These are phyloP conservation scores for Odontamblyopus rebecca DNA, from an alignment of 2,797 vertebrate species.

Conservation along the genomic window DNA sequence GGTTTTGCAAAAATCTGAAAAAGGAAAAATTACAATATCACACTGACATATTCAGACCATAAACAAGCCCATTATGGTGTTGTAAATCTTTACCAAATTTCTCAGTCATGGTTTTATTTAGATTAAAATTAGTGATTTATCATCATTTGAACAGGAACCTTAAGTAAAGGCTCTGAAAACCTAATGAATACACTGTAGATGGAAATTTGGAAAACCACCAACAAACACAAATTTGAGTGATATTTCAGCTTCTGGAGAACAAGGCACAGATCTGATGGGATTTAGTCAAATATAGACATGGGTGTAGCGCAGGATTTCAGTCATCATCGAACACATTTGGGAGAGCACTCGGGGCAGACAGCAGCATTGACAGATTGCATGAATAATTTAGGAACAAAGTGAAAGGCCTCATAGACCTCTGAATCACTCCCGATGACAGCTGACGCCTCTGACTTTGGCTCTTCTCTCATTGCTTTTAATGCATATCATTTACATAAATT, in stretches of 20 bases:
- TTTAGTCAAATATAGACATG: constrained; percentile 54
- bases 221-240: background rate
- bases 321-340: constrained; percentile 63
- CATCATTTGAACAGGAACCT: background rate
- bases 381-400: constrained; percentile 78
- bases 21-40: too few species aligned
- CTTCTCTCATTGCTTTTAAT: constrained; percentile 70
- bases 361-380: constrained; percentile 77
- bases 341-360: constrained; percentile 64
- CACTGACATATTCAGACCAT: too few species aligned
- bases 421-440: constrained; percentile 74
- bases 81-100: too few species aligned
- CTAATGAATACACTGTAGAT: background rate
- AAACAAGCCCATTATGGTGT: too few species aligned
- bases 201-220: background rate
- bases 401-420: constrained; percentile 73
- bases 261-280: constrained; percentile 34
- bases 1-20: too few species aligned
- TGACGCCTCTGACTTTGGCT: constrained; percentile 63
- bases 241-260: background rate
- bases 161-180: background rate
- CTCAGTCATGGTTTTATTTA: too few species aligned
- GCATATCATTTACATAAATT: constrained; percentile 78
- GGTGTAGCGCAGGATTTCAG: constrained; percentile 61
- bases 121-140: background rate